phyloP scores from a whole-genome alignment of 2,888 invertebrate genomes.

The Cybosia mesomella region DNA sequence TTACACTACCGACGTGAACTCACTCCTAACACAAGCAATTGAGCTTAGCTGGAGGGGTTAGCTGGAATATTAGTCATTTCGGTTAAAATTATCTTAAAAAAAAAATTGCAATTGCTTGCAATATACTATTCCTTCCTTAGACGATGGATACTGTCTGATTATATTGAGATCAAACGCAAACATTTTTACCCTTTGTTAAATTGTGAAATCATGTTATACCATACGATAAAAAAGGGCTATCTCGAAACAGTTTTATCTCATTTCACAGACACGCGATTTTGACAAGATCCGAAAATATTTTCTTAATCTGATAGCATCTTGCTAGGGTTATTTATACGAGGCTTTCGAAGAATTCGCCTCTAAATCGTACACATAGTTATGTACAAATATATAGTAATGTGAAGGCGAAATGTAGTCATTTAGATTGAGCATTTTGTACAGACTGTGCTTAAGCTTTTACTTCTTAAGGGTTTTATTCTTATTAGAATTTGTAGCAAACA shows the following conservation, averaged over 20 bases:
- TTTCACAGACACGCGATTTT: slow-evolving; percentile 17
- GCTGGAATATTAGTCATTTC: too few relatives aligned
- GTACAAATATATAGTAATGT: not conserved
- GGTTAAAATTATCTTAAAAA: too few relatives aligned
- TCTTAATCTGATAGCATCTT: slow-evolving; percentile 36
- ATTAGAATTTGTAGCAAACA: not conserved
- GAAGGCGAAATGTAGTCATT: not conserved
- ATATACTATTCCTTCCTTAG: not conserved
- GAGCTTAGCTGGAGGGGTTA: too few relatives aligned
- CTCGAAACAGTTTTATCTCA: slow-evolving; percentile 17
- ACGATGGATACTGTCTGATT: slow-evolving; percentile 8
- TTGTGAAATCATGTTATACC: slow-evolving; percentile 11
- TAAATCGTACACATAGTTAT: not conserved
- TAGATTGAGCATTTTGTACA: not conserved
- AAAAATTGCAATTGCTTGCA: slow-evolving; percentile 1
- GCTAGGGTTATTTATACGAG: slow-evolving; percentile 24
- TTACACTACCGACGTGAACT: too few relatives aligned
- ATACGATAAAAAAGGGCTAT: slow-evolving; percentile 14
- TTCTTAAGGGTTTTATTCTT: not conserved
- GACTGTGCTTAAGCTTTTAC: not conserved
- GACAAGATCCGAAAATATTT: slow-evolving; percentile 33
- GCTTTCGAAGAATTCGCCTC: slow-evolving; percentile 14
- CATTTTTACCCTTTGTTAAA: slow-evolving; percentile 19
- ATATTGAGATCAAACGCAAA: slow-evolving; percentile 14
- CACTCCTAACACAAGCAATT: too few relatives aligned